Conservation (phyloP, 1,140 invertebrate genomes). For the Magallana gigas region DNA sequence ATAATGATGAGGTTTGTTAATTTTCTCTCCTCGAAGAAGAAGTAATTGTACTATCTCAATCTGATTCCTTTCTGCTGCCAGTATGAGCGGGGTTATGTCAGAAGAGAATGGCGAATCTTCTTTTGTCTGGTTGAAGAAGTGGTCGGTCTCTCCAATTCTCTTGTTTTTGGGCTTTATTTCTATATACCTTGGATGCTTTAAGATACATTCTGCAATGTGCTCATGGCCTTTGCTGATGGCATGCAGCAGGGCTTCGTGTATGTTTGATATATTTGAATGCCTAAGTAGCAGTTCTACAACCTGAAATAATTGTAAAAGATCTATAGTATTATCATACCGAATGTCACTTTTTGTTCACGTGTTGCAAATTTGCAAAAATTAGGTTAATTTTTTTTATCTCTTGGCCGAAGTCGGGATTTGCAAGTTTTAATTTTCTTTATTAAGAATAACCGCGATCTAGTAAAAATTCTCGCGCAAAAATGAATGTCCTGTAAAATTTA, state of each 20-base stretch:
- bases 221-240: constrained; percentile 77
- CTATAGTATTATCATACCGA: not conserved
- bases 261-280: constrained; percentile 72
- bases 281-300: constrained; percentile 75
- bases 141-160: constrained; percentile 71
- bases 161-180: constrained; percentile 73
- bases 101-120: constrained; percentile 75
- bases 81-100: constrained; percentile 78
- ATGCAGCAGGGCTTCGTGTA: constrained; percentile 77
- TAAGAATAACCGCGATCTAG: no score
- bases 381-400: no score
- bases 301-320: constrained; percentile 51
- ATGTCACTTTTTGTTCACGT: no score
- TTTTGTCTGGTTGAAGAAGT: constrained; percentile 70
- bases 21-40: constrained; percentile 75
- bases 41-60: constrained; percentile 79
- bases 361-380: no score
- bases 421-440: no score
- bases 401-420: no score
- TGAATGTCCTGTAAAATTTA: no score
- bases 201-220: constrained; percentile 76
- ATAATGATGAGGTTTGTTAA: constrained; percentile 82
- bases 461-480: no score
- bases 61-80: constrained; percentile 78
- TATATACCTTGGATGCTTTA: constrained; percentile 76